Evolutionary conservation across 2,888 invertebrate genomes (phyloP).

Genomic region (Sipha maydis): DNA sequence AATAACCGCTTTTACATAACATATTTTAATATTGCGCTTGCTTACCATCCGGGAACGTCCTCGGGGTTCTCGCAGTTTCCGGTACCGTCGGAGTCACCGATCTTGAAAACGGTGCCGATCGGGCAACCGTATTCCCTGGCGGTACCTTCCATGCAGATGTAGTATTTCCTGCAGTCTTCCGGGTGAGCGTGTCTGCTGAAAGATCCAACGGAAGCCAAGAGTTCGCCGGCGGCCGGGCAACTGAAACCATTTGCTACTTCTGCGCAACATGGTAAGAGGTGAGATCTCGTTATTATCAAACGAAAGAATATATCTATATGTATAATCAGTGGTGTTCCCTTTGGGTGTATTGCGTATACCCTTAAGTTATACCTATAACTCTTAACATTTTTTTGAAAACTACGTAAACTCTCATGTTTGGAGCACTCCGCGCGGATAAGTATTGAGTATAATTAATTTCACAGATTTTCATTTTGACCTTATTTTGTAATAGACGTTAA

Average conservation of each 20-base stretch:
- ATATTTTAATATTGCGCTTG: conserved; percentile 64
- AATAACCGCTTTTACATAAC: neutral
- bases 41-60: conserved; percentile 96
- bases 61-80: conserved; percentile 95
- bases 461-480: too few species aligned
- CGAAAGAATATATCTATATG: neutral
- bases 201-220: conserved; percentile 80
- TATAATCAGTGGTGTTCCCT: too few species aligned
- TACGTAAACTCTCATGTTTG: too few species aligned
- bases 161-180: conserved; percentile 94
- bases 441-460: too few species aligned
- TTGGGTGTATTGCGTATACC: too few species aligned
- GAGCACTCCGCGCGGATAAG: too few species aligned
- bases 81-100: conserved; percentile 88
- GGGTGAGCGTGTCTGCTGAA: conserved; percentile 96
- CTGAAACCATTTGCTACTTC: conserved; percentile 91
- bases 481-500: too few species aligned
- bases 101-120: conserved; percentile 94
- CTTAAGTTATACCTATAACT: too few species aligned
- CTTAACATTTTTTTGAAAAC: too few species aligned
- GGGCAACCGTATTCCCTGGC: conserved; percentile 95
- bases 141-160: conserved; percentile 90
- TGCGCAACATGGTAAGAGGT: conserved; percentile 68
- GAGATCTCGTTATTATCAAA: neutral
- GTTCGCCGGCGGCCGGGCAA: conserved; percentile 85